phyloP scores from a whole-genome alignment of 2,888 invertebrate species.

The Steinernema scapterisci region DNA sequence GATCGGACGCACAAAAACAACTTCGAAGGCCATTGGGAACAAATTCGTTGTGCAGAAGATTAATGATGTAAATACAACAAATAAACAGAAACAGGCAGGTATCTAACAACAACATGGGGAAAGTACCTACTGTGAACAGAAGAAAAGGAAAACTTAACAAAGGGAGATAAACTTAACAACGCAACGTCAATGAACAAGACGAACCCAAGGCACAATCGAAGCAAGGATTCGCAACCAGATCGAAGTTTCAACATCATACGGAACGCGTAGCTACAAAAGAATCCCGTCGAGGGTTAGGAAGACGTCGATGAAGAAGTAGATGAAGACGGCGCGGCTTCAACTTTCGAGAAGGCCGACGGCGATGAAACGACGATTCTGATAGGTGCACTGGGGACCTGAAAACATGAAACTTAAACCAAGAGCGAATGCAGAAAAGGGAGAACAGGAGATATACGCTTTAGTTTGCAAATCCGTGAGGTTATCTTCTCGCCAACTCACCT shows the following conservation, averaged over 20 bases:
- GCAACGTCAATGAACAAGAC: too few relatives aligned
- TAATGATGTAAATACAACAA: not conserved
- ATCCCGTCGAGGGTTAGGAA: not conserved
- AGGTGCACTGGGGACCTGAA: not conserved
- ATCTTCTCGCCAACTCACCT: not conserved
- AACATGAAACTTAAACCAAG: too few relatives aligned
- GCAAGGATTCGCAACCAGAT: too few relatives aligned
- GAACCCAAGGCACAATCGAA: too few relatives aligned
- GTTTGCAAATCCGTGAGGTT: too few relatives aligned
- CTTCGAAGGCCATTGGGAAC: not conserved
- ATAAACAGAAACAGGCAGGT: not conserved
- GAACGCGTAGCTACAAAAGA: not conserved
- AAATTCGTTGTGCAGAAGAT: not conserved
- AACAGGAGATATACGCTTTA: too few relatives aligned
- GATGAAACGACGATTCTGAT: not conserved
- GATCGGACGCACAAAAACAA: not conserved
- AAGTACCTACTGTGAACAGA: not conserved
- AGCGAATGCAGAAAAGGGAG: too few relatives aligned
- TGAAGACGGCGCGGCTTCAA: not conserved
- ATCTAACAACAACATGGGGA: not conserved
- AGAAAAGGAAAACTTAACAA: conserved; percentile 8
- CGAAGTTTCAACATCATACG: too few relatives aligned
- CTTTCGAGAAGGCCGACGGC: not conserved
- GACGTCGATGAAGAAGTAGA: not conserved
- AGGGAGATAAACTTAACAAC: not conserved